phyloP scores from a whole-genome alignment of 2,888 invertebrate genomes.

The Drosophila falleni region DNA sequence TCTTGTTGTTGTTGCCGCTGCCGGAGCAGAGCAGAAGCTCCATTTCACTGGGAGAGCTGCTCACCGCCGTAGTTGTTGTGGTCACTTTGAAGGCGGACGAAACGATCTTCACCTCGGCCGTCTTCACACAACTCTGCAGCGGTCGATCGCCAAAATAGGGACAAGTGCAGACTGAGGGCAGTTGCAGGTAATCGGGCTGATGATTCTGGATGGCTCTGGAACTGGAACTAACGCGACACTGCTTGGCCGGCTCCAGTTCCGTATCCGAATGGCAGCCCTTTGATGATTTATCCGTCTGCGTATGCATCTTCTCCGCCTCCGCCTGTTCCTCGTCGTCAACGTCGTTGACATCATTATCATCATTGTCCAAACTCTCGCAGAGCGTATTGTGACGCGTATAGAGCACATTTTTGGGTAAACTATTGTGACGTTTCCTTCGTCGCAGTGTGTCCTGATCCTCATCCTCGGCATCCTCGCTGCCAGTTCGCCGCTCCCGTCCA shows the following conservation, averaged over 20 bases:
- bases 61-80: constrained; percentile 77
- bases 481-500: constrained; percentile 58
- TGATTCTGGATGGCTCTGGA: constrained; percentile 26
- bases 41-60: constrained; percentile 72
- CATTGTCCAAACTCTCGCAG: constrained; percentile 50
- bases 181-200: constrained; percentile 85
- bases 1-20: constrained; percentile 46
- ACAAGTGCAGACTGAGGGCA: constrained; percentile 92
- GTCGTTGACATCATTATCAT: constrained; percentile 26
- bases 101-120: constrained; percentile 87
- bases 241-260: constrained; percentile 62
- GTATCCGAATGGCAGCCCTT: constrained; percentile 67
- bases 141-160: constrained; percentile 92
- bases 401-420: constrained; percentile 82
- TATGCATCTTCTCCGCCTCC: constrained; percentile 15
- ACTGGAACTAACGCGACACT: constrained; percentile 33
- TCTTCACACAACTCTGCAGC: constrained; percentile 85
- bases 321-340: constrained; percentile 15
- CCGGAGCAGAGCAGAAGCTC: constrained; percentile 65
- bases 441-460: constrained; percentile 62
- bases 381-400: constrained; percentile 60
- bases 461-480: constrained; percentile 56
- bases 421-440: constrained; percentile 79
- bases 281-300: constrained; percentile 30
- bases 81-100: constrained; percentile 79